phyloP scores from a whole-genome alignment of 2,888 invertebrate genomes.

The Drosophila lacicola region DNA sequence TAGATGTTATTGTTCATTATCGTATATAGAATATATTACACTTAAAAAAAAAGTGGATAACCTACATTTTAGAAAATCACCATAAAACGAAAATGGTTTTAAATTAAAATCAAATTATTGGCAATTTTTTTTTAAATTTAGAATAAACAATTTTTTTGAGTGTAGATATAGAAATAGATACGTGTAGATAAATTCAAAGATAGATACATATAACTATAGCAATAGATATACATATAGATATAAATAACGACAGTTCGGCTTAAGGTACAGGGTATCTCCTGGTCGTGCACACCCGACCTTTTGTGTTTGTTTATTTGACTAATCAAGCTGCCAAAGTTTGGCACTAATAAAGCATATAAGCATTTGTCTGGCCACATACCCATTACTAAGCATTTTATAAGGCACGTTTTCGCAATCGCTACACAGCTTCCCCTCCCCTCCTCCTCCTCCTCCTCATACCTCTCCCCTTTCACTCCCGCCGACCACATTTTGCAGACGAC shows the following conservation, averaged over 20 bases:
- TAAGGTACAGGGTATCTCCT: background rate
- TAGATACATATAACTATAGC: no score
- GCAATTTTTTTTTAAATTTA: no score
- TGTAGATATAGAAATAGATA: background rate
- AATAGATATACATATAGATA: background rate
- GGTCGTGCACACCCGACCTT: background rate
- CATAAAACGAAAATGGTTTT: no score
- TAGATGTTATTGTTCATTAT: no score
- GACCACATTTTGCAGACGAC: conserved; percentile 19
- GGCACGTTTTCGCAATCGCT: conserved; percentile 8
- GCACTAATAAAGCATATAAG: background rate
- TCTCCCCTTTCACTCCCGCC: background rate
- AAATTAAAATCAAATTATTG: no score
- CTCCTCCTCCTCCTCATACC: background rate
- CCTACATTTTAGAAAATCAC: no score
- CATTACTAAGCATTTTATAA: conserved; percentile 10
- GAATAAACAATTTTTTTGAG: no score
- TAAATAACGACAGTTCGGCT: background rate
- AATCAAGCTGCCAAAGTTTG: conserved; percentile 3
- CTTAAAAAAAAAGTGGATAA: no score
- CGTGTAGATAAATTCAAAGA: background rate
- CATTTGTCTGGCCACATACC: background rate
- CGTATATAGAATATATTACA: no score
- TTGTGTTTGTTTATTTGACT: conserved; percentile 6
- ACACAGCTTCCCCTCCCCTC: background rate